Evolutionary conservation across 92 coral and sea anemone genomes (phyloP).

Genomic region (Epizoanthus scotinus): DNA sequence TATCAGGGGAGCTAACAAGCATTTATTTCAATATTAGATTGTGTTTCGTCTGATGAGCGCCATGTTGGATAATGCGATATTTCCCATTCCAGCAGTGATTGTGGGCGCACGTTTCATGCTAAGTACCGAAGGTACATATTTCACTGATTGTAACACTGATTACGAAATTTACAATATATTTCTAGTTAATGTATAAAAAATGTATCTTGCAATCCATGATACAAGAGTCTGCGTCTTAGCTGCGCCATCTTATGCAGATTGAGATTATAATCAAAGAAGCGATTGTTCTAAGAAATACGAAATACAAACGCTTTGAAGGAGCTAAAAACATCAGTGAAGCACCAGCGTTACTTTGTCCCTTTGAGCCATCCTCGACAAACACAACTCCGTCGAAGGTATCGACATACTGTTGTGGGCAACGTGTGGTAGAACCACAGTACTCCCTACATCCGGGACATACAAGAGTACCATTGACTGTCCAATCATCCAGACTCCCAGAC

Average conservation of each 20-base stretch:
- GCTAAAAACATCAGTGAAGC: not conserved
- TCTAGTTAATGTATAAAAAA: too few species aligned
- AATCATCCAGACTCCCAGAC: constrained; percentile 68
- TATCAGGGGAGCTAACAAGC: too few species aligned
- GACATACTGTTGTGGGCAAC: constrained; percentile 62
- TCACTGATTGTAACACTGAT: too few species aligned
- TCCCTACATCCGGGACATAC: constrained; percentile 82
- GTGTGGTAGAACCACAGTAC: constrained; percentile 71
- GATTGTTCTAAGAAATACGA: constrained; percentile 29
- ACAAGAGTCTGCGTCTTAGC: too few species aligned
- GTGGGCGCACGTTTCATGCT: too few species aligned
- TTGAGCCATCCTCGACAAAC: constrained; percentile 39
- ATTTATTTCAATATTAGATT: too few species aligned
- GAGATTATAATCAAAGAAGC: not conserved
- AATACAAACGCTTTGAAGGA: constrained; percentile 1
- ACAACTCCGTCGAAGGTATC: constrained; percentile 50
- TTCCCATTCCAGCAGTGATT: too few species aligned
- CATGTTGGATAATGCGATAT: too few species aligned
- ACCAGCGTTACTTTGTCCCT: constrained; percentile 5
- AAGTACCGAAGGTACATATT: too few species aligned
- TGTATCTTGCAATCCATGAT: too few species aligned
- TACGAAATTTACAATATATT: too few species aligned
- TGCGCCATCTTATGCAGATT: not conserved
- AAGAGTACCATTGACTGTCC: constrained; percentile 85
- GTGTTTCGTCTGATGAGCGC: too few species aligned